Base-by-base conservation (phyloP, 2,888 invertebrate genomes). In the Parnassius orleans region DNA sequence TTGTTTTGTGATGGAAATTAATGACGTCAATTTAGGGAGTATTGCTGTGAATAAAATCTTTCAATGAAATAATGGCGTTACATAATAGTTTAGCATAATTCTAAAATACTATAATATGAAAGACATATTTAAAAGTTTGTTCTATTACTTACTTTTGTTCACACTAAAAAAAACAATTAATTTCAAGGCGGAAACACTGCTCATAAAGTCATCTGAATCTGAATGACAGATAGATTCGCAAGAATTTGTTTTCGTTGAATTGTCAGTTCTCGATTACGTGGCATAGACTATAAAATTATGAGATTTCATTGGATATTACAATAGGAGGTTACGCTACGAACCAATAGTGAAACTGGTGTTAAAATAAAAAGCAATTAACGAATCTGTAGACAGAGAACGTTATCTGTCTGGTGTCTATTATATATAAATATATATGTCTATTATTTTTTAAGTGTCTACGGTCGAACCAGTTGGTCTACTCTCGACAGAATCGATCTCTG, bases 141-240 rank as follows among this genome's bases (percentile, higher is more conserved):
- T 56, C 43, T 56, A 10, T 48, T 84, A 87, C 87, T 87, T 83
- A 87, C 87, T 80, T 81, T 73, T 74, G 70, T 68, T 72, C 70
- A 76, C 74, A 71, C 69, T 76, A 78, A 75, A 81, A n/a, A 75
- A 68, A 78, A 75, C 72, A 48, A 48, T 56, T 73, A 80, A 77
- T 76, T 78, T 81, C 73, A 81, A 87, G 84, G 86, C 85, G 86
- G 87, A 87, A 81, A 80, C 80, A 83, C 83, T 78, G 81, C 84
- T 78, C 84, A 84, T 83, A 86, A 86, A 89, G 87, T 89, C 89
- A 89, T 86, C 83, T 84, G 77, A 83, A 89, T 86, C 83, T 84
- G 77, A 83, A 81, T 86, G 86, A 86, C 86, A 85, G 80, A 72
- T 81, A 76, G 74, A 66, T 67, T 67, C 69, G 69, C 72, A 73